A percentile compares a stretch with the other conserved stretches of the same genome.
Conservation (phyloP, 1,140 invertebrate species). For the Sweltsa coloradensis region DNA sequence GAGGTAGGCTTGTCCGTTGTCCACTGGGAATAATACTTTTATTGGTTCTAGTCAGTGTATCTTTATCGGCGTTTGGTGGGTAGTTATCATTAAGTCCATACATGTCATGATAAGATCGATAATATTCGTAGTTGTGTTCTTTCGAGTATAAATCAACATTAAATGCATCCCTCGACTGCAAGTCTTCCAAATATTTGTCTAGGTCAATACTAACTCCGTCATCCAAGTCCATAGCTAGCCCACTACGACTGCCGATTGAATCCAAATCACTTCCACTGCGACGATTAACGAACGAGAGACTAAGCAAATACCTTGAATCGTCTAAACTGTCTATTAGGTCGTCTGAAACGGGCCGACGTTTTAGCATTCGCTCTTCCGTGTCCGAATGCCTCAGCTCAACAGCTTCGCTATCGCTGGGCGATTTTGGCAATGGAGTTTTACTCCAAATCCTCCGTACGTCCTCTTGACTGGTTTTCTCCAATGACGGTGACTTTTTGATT, state of each 20-base stretch:
- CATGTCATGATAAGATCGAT: too few relatives aligned
- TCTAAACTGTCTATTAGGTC: constrained; percentile 32
- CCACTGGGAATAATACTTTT: too few relatives aligned
- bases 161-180: constrained; percentile 38
- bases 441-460: neutral
- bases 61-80: too few relatives aligned
- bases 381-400: constrained; percentile 41
- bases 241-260: constrained; percentile 21
- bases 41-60: too few relatives aligned
- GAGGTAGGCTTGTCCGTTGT: too few relatives aligned
- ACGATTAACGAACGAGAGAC: constrained; percentile 43
- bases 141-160: constrained; percentile 30
- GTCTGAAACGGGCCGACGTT: constrained; percentile 56
- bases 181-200: constrained; percentile 48
- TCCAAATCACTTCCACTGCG: constrained; percentile 43
- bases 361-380: constrained; percentile 35
- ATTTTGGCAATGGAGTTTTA: constrained; percentile 12
- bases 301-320: constrained; percentile 22
- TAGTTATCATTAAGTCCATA: too few relatives aligned
- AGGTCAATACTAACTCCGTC: constrained; percentile 35
- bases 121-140: constrained; percentile 23
- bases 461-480: neutral
- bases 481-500: constrained; percentile 11
- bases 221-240: constrained; percentile 15
- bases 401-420: constrained; percentile 27